phyloP scores from a whole-genome alignment of 2,113 vertebrate species.

The Corythaeola cristata region DNA sequence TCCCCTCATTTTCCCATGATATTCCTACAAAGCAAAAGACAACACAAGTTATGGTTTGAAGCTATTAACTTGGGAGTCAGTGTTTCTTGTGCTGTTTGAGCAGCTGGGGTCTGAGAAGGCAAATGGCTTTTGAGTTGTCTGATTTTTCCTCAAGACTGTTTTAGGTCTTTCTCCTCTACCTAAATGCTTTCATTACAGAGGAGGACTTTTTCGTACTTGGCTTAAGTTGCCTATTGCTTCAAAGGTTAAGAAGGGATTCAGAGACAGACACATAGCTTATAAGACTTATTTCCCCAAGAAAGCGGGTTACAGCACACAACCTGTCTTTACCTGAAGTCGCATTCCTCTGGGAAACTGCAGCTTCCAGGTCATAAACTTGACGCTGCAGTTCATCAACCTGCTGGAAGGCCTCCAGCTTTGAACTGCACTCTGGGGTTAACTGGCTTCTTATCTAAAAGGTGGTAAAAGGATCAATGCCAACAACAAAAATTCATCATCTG shows the following conservation, averaged over 20 bases:
- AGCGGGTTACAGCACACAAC: neutral
- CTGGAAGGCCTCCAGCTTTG: slow-evolving; percentile 80
- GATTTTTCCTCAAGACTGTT: neutral
- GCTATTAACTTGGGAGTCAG: neutral
- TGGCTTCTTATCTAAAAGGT: slow-evolving; percentile 65
- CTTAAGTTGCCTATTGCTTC: neutral
- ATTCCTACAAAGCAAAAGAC: neutral
- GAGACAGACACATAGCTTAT: neutral
- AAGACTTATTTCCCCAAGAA: neutral
- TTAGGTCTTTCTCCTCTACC: neutral
- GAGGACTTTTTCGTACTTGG: neutral
- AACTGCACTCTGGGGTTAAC: slow-evolving; percentile 71
- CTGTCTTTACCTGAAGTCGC: slow-evolving; percentile 47
- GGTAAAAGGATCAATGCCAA: neutral
- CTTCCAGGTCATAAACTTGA: slow-evolving; percentile 59
- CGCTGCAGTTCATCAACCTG: slow-evolving; percentile 70
- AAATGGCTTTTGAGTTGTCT: neutral
- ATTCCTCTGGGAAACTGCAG: slow-evolving; percentile 12
- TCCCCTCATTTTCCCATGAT: neutral
- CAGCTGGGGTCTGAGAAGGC: neutral
- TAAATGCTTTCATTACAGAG: neutral
- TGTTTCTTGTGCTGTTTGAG: neutral
- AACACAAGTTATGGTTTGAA: neutral
- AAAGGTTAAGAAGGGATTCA: neutral
- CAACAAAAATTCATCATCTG: neutral